phyloP scores from a whole-genome alignment of 2,888 invertebrate species.

The Ischnura elegans region DNA sequence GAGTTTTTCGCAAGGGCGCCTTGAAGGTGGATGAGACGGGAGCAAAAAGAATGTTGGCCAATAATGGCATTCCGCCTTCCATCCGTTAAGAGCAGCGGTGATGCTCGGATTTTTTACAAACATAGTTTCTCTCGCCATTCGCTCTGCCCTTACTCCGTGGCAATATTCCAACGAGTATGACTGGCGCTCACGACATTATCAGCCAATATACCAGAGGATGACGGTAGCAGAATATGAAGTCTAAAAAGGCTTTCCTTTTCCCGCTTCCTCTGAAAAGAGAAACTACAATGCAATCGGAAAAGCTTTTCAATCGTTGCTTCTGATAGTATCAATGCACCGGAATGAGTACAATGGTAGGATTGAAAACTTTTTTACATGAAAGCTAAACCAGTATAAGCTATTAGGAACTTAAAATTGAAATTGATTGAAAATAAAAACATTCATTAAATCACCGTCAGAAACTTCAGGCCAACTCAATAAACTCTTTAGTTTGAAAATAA shows the following conservation, averaged over 20 bases:
- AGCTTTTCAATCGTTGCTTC: neutral
- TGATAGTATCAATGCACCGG: too few relatives aligned
- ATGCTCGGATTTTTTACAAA: neutral
- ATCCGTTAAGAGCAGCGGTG: neutral
- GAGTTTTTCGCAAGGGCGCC: conserved; percentile 27
- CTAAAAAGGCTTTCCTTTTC: neutral
- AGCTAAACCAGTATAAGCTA: too few relatives aligned
- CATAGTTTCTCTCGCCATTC: neutral
- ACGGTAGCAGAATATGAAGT: neutral
- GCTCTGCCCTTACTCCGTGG: neutral
- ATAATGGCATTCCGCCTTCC: neutral
- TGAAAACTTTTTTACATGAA: too few relatives aligned
- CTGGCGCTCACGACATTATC: neutral
- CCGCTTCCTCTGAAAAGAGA: neutral
- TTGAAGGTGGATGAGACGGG: conserved; percentile 3
- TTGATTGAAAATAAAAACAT: too few relatives aligned
- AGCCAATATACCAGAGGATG: neutral
- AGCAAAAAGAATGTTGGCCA: conserved; percentile 30
- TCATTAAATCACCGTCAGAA: too few relatives aligned
- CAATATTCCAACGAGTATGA: neutral
- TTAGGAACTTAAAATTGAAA: too few relatives aligned
- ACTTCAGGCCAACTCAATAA: too few relatives aligned
- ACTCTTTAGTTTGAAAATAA: too few relatives aligned
- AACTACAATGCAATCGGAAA: neutral
- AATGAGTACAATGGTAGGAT: too few relatives aligned